Evolutionary conservation across 2,797 vertebrate species (phyloP), one percentile per base, ranked within the genome.

Genomic region (Pseudomugil gertrudae): DNA sequence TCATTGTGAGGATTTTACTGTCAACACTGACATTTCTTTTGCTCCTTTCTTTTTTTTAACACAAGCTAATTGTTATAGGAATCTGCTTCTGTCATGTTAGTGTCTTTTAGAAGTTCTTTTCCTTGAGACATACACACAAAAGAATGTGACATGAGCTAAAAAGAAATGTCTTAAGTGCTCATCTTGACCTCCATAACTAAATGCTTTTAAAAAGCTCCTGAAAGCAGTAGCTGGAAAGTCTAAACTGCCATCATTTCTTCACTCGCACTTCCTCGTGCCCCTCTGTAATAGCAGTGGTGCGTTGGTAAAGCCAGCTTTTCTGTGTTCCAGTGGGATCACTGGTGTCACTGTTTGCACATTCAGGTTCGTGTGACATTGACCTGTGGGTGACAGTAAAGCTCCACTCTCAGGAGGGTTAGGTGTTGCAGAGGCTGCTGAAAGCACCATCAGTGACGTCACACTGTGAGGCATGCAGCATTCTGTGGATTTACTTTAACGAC

Each of bases 331-430:
- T 66, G 84, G 74, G 80, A 81, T 63, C 66, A 40, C 65, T 63
- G 63, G 85, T 87, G 85, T 83, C 77, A 73, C 68, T 81, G 81
- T 90, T 91, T 76, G 74, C 87, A 89, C 85, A 76, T 88, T 86
- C 62, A 63, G 74, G 89, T 81, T 88, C 69, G 75, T 51, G 69
- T 80, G 74, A 76, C 67, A 69, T 38, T 87, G 84, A 86, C 88
- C 81, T 76, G 66, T 62, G 51, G 76, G 80, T 76, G 81, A 79
- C 66, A 57, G 58, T 40, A 48, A 69, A 60, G 61, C 63, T 67
- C 11, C 62, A 54, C 69, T 79, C 85, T 74, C 72, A 30, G 43
- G 77, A 68, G 82, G 36, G 24, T 60, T 35, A 67, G 74, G 78
- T 80, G 87, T 82, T 80, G 56, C 76, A 67, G 65, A 35, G 30